These are phyloP conservation scores for Sitophilus oryzae DNA, from an alignment of 1,140 invertebrate genomes.

Conservation along the genomic window DNA sequence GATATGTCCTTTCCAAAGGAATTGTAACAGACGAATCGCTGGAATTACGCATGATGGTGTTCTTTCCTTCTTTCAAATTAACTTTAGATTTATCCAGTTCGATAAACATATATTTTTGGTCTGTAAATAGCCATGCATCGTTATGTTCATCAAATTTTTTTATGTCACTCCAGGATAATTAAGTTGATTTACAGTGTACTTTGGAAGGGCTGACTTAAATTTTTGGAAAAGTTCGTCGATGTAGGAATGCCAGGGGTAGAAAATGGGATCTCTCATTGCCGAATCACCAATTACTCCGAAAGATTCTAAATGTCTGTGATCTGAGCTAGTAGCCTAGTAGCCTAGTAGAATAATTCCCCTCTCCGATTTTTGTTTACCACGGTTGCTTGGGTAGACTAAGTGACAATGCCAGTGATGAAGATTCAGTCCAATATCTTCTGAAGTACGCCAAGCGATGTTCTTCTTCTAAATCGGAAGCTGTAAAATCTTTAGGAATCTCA, in stretches of 20 bases:
- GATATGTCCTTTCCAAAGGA: constrained; percentile 65
- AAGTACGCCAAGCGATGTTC: constrained; percentile 63
- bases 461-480: constrained; percentile 57
- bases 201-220: constrained; percentile 63
- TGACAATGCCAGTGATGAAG: constrained; percentile 83
- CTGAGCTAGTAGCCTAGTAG: constrained; percentile 67
- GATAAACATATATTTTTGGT: constrained; percentile 65
- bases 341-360: constrained; percentile 72
- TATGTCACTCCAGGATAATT: constrained; percentile 58
- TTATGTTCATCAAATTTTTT: constrained; percentile 58
- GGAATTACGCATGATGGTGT: constrained; percentile 56
- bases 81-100: constrained; percentile 71
- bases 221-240: constrained; percentile 65
- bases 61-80: constrained; percentile 55
- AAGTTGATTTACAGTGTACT: constrained; percentile 57
- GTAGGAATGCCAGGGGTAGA: constrained; percentile 78
- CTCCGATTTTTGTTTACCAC: constrained; percentile 63
- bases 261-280: constrained; percentile 75
- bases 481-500: constrained; percentile 58
- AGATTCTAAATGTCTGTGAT: constrained; percentile 59
- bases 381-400: constrained; percentile 66
- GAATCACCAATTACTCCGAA: constrained; percentile 61
- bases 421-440: constrained; percentile 59
- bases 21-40: constrained; percentile 65
- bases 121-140: constrained; percentile 53